A percentile compares a stretch with the other conserved stretches of the same genome.
Evolutionary conservation across 2,113 vertebrate species (phyloP).

Genomic region (Psittacara wagleri): DNA sequence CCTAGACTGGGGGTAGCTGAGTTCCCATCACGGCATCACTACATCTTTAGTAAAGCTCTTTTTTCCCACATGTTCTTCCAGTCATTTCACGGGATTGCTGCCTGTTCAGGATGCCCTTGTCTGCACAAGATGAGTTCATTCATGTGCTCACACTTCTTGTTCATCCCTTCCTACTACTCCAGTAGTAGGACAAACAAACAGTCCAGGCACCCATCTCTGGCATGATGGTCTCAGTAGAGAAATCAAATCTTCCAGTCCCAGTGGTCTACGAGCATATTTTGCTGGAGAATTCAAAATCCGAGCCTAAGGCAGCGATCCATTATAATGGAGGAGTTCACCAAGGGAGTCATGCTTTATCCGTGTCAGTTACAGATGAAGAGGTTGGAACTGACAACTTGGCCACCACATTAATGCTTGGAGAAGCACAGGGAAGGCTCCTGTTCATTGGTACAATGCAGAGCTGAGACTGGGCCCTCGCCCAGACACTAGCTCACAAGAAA

Average conservation of each 20-base stretch:
- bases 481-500: not conserved
- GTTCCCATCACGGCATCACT: not conserved
- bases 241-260: not conserved
- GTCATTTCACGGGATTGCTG: not conserved
- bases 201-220: not conserved
- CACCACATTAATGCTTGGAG: not conserved
- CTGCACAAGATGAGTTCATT: not conserved
- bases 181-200: not conserved
- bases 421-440: not conserved
- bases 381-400: not conserved
- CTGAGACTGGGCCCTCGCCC: not conserved
- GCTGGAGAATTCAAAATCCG: not conserved
- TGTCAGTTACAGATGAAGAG: not conserved
- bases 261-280: not conserved
- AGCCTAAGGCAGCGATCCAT: not conserved
- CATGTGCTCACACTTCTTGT: not conserved
- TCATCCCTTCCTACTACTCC: not conserved
- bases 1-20: not conserved
- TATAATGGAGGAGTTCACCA: accelerated
- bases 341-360: not conserved
- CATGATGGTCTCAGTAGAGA: not conserved
- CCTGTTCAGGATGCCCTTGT: not conserved
- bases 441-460: not conserved
- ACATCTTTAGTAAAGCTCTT: not conserved
- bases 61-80: not conserved